Evolutionary conservation across 2,888 invertebrate genomes (phyloP).

Genomic region (Euclidia mi): DNA sequence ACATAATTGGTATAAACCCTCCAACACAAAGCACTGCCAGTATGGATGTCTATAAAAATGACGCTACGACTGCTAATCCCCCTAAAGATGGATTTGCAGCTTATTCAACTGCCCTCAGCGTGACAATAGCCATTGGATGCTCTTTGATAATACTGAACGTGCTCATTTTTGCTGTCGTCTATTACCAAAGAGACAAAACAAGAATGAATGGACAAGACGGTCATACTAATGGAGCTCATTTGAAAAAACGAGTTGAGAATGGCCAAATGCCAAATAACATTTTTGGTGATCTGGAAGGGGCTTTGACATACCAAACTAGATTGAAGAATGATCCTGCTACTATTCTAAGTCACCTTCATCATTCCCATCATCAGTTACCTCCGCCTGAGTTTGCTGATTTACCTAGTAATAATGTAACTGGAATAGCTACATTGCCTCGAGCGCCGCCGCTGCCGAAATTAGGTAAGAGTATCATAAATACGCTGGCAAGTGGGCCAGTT

Average conservation of each 20-base stretch:
- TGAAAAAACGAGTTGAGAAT: conserved; percentile 94
- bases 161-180: conserved; percentile 97
- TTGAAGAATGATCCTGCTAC: conserved; percentile 93
- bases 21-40: conserved; percentile 73
- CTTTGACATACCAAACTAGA: conserved; percentile 86
- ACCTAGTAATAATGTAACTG: conserved; percentile 91
- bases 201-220: conserved; percentile 91
- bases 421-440: conserved; percentile 91
- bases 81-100: conserved; percentile 97
- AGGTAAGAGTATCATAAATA: conserved; percentile 90
- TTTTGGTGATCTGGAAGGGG: conserved; percentile 94
- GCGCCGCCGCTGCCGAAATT: conserved; percentile 94
- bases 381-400: conserved; percentile 96
- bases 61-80: conserved; percentile 87
- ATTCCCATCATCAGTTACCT: conserved; percentile 94
- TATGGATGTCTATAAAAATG: conserved; percentile 78
- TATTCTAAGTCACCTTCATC: conserved; percentile 93
- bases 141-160: conserved; percentile 97
- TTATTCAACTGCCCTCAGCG: conserved; percentile 97
- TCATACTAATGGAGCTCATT: conserved; percentile 86
- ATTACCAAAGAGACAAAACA: conserved; percentile 97
- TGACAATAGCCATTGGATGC: conserved; percentile 98
- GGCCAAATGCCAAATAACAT: conserved; percentile 97
- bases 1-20: conserved; percentile 78
- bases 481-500: conserved; percentile 90